A percentile compares a stretch with the other conserved stretches of the same genome.
phyloP scores from a whole-genome alignment of 2,888 invertebrate species.

The Ichneumon xanthorius region DNA sequence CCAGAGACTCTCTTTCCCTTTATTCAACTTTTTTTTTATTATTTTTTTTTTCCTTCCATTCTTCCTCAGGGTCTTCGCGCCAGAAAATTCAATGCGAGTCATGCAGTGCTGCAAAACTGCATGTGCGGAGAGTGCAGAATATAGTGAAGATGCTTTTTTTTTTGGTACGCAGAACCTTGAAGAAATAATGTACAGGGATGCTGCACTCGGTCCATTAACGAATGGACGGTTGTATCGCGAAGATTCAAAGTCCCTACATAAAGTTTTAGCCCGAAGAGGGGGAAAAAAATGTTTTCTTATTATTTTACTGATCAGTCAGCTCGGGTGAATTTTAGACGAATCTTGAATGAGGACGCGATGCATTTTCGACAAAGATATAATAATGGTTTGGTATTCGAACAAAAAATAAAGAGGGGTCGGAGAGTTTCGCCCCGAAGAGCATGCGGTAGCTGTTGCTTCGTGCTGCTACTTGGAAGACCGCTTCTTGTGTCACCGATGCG shows the following conservation, averaged over 20 bases:
- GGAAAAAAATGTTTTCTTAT: neutral
- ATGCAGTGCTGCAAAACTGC: slow-evolving; percentile 19
- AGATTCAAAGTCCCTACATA: neutral
- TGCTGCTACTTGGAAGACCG: slow-evolving; percentile 41
- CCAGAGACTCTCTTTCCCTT: slow-evolving; percentile 18
- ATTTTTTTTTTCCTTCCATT: neutral
- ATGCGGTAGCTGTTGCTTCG: slow-evolving; percentile 21
- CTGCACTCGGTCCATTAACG: neutral
- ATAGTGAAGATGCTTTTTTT: neutral
- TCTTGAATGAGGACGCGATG: neutral
- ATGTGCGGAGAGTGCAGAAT: neutral
- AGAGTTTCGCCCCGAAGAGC: slow-evolving; percentile 5
- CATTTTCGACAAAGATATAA: neutral
- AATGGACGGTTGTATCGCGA: neutral
- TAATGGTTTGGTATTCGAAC: neutral
- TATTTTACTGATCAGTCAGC: neutral
- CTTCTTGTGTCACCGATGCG: slow-evolving; percentile 30
- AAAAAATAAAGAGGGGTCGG: neutral
- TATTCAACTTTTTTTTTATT: neutral
- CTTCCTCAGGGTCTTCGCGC: neutral
- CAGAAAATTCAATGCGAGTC: slow-evolving; percentile 18
- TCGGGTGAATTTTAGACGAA: neutral
- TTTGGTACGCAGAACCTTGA: slow-evolving; percentile 10
- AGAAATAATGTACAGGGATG: slow-evolving; percentile 1
- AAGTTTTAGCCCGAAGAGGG: neutral